Conservation (phyloP, 1,140 invertebrate genomes). For the Anastrepha obliqua region DNA sequence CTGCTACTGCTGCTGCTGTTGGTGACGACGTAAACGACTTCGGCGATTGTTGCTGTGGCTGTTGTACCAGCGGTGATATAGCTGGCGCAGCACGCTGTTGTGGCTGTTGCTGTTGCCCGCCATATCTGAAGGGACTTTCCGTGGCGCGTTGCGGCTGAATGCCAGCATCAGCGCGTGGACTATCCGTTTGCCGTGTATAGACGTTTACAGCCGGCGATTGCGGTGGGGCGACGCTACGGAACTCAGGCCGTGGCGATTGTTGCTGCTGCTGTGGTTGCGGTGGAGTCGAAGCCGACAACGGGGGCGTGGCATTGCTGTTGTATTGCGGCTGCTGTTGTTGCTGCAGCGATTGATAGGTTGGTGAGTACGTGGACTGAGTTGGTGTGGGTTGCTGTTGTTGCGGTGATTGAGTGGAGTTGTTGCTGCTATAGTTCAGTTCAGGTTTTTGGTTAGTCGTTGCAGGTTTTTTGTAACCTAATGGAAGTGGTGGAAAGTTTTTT, state of each 20-base stretch:
- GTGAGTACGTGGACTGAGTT: conserved; percentile 18
- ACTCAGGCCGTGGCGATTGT: conserved; percentile 62
- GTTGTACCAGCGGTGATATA: conserved; percentile 65
- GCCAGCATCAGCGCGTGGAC: conserved; percentile 59
- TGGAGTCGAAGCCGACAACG: conserved; percentile 61
- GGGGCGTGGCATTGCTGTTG: conserved; percentile 57
- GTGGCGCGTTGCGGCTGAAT: conserved; percentile 61
- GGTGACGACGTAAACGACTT: conserved; percentile 50
- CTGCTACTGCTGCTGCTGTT: conserved; percentile 53
- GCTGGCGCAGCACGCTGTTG: conserved; percentile 59
- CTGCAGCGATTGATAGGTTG: conserved; percentile 11
- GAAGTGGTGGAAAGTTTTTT: conserved; percentile 55
- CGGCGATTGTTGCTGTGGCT: conserved; percentile 54
- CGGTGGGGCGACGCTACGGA: conserved; percentile 69
- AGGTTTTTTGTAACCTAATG: conserved; percentile 58
- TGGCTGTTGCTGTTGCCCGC: conserved; percentile 59
- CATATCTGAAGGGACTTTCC: conserved; percentile 68
- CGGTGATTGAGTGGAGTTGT: conserved; percentile 40
- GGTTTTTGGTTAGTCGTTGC: conserved; percentile 54
- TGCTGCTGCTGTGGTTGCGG: conserved; percentile 58
- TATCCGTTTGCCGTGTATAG: conserved; percentile 69
- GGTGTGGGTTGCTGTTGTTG: conserved; percentile 53
- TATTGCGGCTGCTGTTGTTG: conserved; percentile 17
- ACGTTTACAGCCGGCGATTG: conserved; percentile 66
- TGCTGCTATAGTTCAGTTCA: conserved; percentile 30